Base-by-base conservation (phyloP, 2,797 vertebrate genomes). In the Tapirus indicus region DNA sequence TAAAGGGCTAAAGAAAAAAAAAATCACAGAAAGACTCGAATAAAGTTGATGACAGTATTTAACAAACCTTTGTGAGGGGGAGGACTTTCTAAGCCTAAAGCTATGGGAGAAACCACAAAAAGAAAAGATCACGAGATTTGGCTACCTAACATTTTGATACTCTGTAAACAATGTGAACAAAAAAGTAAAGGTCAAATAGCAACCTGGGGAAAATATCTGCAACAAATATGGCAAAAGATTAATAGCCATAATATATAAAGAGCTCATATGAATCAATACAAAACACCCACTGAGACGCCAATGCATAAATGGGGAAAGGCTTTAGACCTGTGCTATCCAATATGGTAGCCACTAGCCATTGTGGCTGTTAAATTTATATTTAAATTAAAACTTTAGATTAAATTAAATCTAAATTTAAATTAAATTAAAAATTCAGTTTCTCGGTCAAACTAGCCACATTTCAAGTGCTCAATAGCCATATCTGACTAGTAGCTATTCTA, bases 181-280 rank as follows among this genome's bases (percentile, higher is more conserved):
- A 94, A 38, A 94, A 83, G 58, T 89, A 97, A 98, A 97, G 97
- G 97, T 97, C 98, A 98, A 91, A 84, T 56, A 72, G 69, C 83
- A 97, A 79, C 52, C 75, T 49, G 64, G 35, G 82, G 49, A 11
- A 96, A 82, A 54, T 23, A 60, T 54, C 44, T 74, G 68, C 58
- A 58, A 74, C 64, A 87, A 64, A n/a, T 38, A 11, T 10, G 32
- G 54, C 35, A 58, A 58, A 88, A 66, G 56, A 72, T 62, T 10
- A 66, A 35, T 69, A 77, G n/a, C 75, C 21, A 0, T 21, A 44
- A 60, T 47, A 71, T 72, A 68, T 29, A 94, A 91, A 94, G 66
- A 91, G 47, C n/a, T 52, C 12, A 7, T 14, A 27, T 32, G 56
- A 78, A 91, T 82, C 85, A 66, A 69, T 71, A 56, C 18, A 74